Percentiles rank a stretch among this genome's conserved stretches.
Evolutionary conservation across 1,140 invertebrate genomes (phyloP).

Genomic region (Hormaphis cornu): DNA sequence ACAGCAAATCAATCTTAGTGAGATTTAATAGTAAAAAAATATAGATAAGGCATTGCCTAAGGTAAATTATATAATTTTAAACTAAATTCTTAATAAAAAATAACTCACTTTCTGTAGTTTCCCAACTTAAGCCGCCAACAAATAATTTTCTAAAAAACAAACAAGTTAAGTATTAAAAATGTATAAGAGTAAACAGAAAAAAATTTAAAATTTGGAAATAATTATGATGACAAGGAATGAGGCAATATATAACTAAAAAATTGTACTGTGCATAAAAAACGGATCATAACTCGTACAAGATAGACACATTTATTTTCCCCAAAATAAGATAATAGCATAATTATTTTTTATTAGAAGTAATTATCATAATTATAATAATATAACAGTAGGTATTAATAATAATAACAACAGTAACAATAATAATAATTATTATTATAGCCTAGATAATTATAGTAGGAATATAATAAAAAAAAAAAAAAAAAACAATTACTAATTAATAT

Average conservation of each 20-base stretch:
- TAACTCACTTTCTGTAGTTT: slow-evolving; percentile 82
- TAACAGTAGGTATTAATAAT: too few relatives aligned
- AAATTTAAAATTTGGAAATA: slow-evolving; percentile 2
- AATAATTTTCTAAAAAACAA: slow-evolving; percentile 85
- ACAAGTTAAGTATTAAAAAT: background rate
- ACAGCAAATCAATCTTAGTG: too few relatives aligned
- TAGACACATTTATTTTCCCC: slow-evolving; percentile 20
- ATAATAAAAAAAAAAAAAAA: slow-evolving; percentile 11
- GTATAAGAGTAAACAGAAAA: too few relatives aligned
- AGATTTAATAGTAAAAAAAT: too few relatives aligned
- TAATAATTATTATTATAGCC: too few relatives aligned
- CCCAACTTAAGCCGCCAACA: slow-evolving; percentile 94
- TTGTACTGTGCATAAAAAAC: background rate
- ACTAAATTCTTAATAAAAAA: background rate
- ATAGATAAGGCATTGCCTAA: too few relatives aligned
- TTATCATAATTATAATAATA: slow-evolving; percentile 9
- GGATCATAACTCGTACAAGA: background rate
- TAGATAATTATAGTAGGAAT: too few relatives aligned
- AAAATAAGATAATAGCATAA: slow-evolving; percentile 13
- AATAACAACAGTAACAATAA: slow-evolving; percentile 7
- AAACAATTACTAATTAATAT: slow-evolving; percentile 7
- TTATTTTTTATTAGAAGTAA: background rate
- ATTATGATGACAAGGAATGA: background rate
- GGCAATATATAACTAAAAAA: background rate
- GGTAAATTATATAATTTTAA: too few relatives aligned